phyloP scores from a whole-genome alignment of 2,113 vertebrate species.

The Collichthys lucidus region DNA sequence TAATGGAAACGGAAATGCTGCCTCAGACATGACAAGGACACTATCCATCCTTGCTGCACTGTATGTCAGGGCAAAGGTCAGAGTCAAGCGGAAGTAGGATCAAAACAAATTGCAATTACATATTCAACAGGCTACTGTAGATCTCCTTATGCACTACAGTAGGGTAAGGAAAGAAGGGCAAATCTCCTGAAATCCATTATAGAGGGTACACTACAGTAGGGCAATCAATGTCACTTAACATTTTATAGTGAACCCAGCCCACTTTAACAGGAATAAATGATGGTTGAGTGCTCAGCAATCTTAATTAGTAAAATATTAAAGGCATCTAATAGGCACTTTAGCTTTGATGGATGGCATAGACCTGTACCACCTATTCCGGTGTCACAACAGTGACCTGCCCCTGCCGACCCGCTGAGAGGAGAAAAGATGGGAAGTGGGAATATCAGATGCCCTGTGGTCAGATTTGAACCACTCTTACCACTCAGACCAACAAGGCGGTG shows the following conservation, averaged over 20 bases:
- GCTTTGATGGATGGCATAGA: constrained; percentile 64
- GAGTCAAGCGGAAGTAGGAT: constrained; percentile 30
- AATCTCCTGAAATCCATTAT: constrained; percentile 51
- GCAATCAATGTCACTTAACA: constrained; percentile 73
- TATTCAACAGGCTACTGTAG: constrained; percentile 28
- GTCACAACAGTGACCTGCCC: constrained; percentile 57
- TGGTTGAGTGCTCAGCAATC: constrained; percentile 58
- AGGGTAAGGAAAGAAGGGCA: constrained; percentile 51
- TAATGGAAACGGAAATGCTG: constrained; percentile 24
- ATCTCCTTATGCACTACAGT: constrained; percentile 22
- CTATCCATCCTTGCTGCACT: constrained; percentile 4
- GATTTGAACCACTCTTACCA: neutral
- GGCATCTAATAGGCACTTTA: constrained; percentile 67
- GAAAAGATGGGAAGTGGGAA: constrained; percentile 13
- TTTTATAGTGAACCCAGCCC: constrained; percentile 51
- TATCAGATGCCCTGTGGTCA: constrained; percentile 8
- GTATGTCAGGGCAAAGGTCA: constrained; percentile 41
- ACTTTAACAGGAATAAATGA: constrained; percentile 58
- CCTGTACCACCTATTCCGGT: constrained; percentile 52
- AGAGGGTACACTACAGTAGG: constrained; percentile 26
- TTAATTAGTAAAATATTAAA: constrained; percentile 79
- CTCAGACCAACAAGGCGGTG: too few species aligned
- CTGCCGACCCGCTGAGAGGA: constrained; percentile 1
- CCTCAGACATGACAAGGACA: constrained; percentile 23
- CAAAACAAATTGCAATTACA: constrained; percentile 44